Percentiles rank a stretch among this genome's conserved stretches.
phyloP scores from a whole-genome alignment of 2,888 invertebrate species.

The Spisula subtruncata region DNA sequence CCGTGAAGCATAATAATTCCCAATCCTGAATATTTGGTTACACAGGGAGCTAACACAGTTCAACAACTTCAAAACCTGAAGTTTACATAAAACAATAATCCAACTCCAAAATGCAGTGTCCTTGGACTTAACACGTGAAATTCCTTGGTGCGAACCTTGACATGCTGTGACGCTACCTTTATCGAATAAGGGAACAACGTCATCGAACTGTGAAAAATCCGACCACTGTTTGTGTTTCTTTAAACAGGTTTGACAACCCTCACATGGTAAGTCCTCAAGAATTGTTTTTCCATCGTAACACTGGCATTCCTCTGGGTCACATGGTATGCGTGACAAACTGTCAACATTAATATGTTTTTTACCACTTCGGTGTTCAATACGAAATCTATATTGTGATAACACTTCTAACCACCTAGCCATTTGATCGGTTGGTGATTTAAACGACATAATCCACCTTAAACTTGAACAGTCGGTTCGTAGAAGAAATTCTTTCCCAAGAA shows the following conservation, averaged over 20 bases:
- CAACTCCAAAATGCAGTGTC: neutral
- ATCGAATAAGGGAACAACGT: constrained; percentile 29
- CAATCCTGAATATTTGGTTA: neutral
- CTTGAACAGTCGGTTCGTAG: neutral
- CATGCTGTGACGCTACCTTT: neutral
- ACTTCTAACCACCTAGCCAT: constrained; percentile 59
- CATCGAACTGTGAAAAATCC: constrained; percentile 34
- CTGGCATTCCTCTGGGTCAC: constrained; percentile 34
- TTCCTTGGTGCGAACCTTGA: neutral
- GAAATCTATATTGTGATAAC: constrained; percentile 47
- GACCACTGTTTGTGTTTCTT: constrained; percentile 39
- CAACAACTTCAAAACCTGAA: constrained; percentile 5
- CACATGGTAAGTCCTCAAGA: constrained; percentile 44
- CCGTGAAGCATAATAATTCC: constrained; percentile 22
- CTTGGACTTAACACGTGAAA: neutral
- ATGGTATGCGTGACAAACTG: neutral
- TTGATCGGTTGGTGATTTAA: constrained; percentile 55
- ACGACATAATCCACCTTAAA: constrained; percentile 60
- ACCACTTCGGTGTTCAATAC: constrained; percentile 46
- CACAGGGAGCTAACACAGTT: neutral
- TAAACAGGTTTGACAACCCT: constrained; percentile 4
- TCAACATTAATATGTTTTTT: neutral
- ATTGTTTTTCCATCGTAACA: constrained; percentile 49
- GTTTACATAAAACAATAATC: constrained; percentile 1
- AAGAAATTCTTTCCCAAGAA: constrained; percentile 44